Evolutionary conservation across 2,797 vertebrate genomes (phyloP).

Genomic region (Anguilla anguilla): DNA sequence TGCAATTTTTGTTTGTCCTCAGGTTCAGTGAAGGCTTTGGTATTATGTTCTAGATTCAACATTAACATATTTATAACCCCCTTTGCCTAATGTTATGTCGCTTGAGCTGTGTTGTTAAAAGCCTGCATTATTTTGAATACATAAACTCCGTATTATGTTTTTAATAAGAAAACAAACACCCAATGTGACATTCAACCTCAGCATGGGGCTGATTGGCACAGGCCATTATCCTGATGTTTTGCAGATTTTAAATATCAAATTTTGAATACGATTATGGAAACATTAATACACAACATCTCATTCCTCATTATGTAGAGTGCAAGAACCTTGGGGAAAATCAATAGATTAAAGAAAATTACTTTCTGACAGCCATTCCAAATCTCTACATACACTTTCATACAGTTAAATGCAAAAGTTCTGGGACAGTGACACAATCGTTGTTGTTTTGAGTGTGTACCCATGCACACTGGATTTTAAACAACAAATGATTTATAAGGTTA

Average conservation of each 20-base stretch:
- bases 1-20: not conserved
- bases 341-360: not conserved
- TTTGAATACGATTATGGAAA: not conserved
- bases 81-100: not conserved
- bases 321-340: not conserved
- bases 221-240: not conserved
- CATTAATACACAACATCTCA: not conserved
- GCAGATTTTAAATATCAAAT: not conserved
- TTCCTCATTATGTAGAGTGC: not conserved
- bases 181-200: not conserved
- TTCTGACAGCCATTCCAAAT: not conserved
- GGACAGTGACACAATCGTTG: too few species aligned
- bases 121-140: conserved; percentile 1
- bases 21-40: not conserved
- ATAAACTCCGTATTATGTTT: not conserved
- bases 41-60: not conserved
- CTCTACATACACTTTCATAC: not conserved
- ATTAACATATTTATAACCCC: not conserved
- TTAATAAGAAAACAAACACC: not conserved
- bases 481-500: too few species aligned
- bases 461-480: too few species aligned
- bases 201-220: not conserved
- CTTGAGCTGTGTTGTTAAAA: not conserved
- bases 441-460: not conserved
- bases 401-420: not conserved